Conservation (phyloP, 1,140 invertebrate species). For the Drosophila grimshawi region DNA sequence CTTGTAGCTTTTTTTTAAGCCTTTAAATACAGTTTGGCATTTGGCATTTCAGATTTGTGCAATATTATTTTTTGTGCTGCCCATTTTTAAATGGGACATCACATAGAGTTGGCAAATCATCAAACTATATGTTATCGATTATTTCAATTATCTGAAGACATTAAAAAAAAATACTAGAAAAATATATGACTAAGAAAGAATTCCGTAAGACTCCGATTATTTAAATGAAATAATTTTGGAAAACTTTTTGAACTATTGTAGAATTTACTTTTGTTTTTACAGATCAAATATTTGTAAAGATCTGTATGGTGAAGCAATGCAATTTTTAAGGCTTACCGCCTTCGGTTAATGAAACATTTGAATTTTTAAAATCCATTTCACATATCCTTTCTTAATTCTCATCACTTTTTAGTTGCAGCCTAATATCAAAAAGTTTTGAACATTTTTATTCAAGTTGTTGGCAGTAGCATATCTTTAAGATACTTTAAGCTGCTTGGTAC, state of each 20-base stretch:
- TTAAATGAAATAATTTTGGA: background rate
- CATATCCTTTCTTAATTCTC: background rate
- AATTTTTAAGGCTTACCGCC: no score
- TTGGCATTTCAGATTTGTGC: slow-evolving; percentile 63
- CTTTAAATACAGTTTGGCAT: slow-evolving; percentile 60
- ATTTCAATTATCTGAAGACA: background rate
- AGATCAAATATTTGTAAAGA: no score
- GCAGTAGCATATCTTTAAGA: slow-evolving; percentile 64
- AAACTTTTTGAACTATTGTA: background rate
- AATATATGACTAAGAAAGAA: no score
- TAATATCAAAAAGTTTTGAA: slow-evolving; percentile 6
- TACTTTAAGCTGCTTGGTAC: slow-evolving; percentile 63
- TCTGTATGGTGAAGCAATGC: no score
- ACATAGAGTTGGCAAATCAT: background rate
- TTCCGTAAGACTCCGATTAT: background rate
- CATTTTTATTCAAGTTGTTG: slow-evolving; percentile 32
- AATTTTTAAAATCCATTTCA: background rate
- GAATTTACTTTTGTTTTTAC: no score
- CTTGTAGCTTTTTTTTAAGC: slow-evolving; percentile 67
- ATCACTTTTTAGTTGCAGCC: background rate
- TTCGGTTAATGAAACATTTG: no score
- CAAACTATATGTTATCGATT: background rate
- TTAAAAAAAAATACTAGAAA: background rate
- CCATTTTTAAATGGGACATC: no score
- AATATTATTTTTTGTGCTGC: slow-evolving; percentile 38